These are phyloP conservation scores for Ypsolopha sequella DNA, from an alignment of 2,888 invertebrate genomes.

Conservation along the genomic window DNA sequence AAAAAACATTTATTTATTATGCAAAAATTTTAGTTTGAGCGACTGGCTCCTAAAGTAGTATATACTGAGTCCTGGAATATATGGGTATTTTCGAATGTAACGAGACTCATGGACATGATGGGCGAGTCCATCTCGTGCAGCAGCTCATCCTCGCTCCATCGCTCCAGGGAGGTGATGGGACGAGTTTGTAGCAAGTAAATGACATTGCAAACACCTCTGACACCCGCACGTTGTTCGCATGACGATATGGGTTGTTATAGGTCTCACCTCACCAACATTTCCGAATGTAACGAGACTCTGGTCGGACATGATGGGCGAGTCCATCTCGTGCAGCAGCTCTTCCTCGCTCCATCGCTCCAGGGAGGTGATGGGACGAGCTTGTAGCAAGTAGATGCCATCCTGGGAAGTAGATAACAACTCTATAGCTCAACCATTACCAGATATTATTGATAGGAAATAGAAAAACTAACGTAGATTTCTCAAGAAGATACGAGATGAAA, in stretches of 20 bases:
- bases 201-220: too few relatives aligned
- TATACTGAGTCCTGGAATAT: too few relatives aligned
- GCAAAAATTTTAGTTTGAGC: too few relatives aligned
- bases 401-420: constrained; percentile 17
- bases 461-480: too few relatives aligned
- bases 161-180: constrained; percentile 79
- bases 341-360: constrained; percentile 81
- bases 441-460: too few relatives aligned
- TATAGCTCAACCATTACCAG: neutral
- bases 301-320: constrained; percentile 74
- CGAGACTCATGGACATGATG: constrained; percentile 73
- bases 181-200: constrained; percentile 77
- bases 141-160: constrained; percentile 84
- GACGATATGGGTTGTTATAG: too few relatives aligned
- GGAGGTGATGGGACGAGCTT: constrained; percentile 84
- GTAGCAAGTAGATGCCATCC: constrained; percentile 74
- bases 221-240: too few relatives aligned
- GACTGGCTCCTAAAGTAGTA: too few relatives aligned
- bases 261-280: constrained; percentile 77
- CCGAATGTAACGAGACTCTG: constrained; percentile 77
- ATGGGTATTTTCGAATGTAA: constrained; percentile 75
- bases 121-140: constrained; percentile 82
- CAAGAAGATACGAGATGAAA: too few relatives aligned
- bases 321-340: constrained; percentile 84
- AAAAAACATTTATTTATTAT: too few relatives aligned